Percentiles rank a stretch among this genome's conserved stretches.
phyloP scores from a whole-genome alignment of 1,140 invertebrate genomes.

The Daktulosphaira vitifoliae region DNA sequence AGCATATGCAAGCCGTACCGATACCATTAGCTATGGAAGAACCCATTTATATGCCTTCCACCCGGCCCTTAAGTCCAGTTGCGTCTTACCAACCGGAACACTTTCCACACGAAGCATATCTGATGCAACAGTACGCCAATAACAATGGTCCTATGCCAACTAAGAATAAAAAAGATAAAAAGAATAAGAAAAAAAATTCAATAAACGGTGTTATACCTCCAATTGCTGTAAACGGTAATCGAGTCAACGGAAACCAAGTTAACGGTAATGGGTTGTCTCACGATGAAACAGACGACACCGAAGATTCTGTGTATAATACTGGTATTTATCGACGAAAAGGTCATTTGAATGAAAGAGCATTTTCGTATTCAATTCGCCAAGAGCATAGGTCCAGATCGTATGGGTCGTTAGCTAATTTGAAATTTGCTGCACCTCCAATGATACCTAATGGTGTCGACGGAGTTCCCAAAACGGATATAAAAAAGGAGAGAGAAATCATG shows the following conservation, averaged over 20 bases:
- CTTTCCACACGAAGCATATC: conserved; percentile 54
- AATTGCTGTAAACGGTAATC: conserved; percentile 30
- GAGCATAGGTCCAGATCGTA: conserved; percentile 84
- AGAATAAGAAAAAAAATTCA: conserved; percentile 44
- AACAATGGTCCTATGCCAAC: conserved; percentile 34
- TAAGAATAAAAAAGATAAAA: conserved; percentile 43
- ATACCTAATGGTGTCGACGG: conserved; percentile 38
- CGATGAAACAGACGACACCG: conserved; percentile 38
- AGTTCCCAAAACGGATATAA: conserved; percentile 53
- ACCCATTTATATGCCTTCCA: conserved; percentile 54
- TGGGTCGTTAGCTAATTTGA: conserved; percentile 77
- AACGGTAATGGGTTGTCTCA: conserved; percentile 7
- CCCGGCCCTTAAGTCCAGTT: conserved; percentile 50
- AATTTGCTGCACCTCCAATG: conserved; percentile 58
- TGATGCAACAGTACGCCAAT: conserved; percentile 52
- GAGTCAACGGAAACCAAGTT: conserved; percentile 38
- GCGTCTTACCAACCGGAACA: conserved; percentile 54
- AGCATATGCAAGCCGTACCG: conserved; percentile 39
- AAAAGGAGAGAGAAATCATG: conserved; percentile 83
- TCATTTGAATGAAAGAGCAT: conserved; percentile 84
- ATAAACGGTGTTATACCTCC: conserved; percentile 43
- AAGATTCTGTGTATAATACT: conserved; percentile 70
- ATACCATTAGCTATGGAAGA: conserved; percentile 46
- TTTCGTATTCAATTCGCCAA: conserved; percentile 86
- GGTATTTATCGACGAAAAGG: conserved; percentile 83